Conservation (phyloP, 53 echinoderm and acorn worm species). For the Crossaster papposus region DNA sequence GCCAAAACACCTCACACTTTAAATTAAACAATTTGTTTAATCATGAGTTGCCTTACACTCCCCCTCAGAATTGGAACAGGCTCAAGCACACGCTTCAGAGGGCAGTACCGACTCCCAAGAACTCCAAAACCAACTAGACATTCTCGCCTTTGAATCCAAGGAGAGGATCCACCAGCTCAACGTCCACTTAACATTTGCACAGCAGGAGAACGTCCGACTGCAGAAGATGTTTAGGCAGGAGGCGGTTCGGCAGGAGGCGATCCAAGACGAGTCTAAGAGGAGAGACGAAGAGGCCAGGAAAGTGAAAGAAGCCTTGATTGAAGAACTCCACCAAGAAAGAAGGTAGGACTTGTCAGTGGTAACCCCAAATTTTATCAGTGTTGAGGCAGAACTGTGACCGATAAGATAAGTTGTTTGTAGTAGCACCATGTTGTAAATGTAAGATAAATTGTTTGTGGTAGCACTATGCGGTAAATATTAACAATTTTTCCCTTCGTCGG, state of each 20-base stretch:
- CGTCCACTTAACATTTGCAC: not conserved
- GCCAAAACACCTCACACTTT: too few species aligned
- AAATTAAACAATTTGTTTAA: too few species aligned
- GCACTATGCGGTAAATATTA: not conserved
- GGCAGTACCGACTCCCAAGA: not conserved
- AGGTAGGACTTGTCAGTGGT: conserved; percentile 7
- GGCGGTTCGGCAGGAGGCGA: not conserved
- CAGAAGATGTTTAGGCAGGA: conserved; percentile 21
- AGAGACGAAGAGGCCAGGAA: not conserved
- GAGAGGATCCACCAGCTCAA: conserved; percentile 50
- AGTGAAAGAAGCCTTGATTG: not conserved
- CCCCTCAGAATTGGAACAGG: conserved; percentile 20
- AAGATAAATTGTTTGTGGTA: too few species aligned
- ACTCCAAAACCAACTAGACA: conserved; percentile 27
- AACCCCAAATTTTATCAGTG: too few species aligned
- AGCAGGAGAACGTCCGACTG: conserved; percentile 8
- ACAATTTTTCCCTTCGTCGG: not conserved
- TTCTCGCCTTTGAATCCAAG: conserved; percentile 42
- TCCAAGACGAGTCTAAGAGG: conserved; percentile 8
- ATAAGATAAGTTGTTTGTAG: too few species aligned
- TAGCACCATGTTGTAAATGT: too few species aligned
- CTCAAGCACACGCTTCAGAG: not conserved
- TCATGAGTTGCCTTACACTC: not conserved
- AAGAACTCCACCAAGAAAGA: conserved; percentile 26
- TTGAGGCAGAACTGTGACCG: too few species aligned